Conservation (phyloP, 1,140 invertebrate species). For the Chionoecetes opilio region DNA sequence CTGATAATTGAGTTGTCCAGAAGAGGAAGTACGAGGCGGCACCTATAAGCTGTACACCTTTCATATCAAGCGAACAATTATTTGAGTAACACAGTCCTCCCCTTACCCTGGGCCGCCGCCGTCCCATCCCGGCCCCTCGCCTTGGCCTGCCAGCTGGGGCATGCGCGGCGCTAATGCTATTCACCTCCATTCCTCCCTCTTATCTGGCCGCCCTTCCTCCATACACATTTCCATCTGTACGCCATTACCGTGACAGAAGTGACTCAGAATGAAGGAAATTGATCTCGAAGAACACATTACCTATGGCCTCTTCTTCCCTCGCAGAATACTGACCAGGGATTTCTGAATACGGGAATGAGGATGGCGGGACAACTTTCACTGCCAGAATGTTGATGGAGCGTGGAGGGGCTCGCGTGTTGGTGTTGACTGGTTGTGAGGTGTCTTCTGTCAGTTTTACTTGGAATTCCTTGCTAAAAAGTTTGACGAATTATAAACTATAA, state of each 20-base stretch:
- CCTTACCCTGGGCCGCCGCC: conserved; percentile 33
- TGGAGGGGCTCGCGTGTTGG: not conserved
- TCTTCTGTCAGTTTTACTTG: no score
- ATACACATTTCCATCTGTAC: conserved; percentile 9
- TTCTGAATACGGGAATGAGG: not conserved
- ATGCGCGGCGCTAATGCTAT: not conserved
- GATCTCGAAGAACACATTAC: conserved; percentile 11
- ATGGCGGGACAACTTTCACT: not conserved
- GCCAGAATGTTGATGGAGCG: not conserved
- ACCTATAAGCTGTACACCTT: conserved; percentile 56
- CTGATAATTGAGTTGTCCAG: conserved; percentile 73
- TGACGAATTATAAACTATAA: no score
- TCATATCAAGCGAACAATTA: conserved; percentile 77
- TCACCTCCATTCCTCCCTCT: conserved; percentile 25
- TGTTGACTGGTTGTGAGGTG: no score
- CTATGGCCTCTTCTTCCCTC: not conserved
- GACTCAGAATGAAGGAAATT: not conserved
- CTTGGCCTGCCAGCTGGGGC: not conserved
- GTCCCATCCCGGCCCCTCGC: not conserved
- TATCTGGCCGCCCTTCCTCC: conserved; percentile 23
- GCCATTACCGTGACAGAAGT: conserved; percentile 14
- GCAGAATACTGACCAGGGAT: not conserved
- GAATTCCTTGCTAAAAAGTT: no score
- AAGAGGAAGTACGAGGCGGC: conserved; percentile 42
- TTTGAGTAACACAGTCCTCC: conserved; percentile 57